These are phyloP conservation scores for Diarsia brunnea DNA, from an alignment of 2,888 invertebrate genomes.

Conservation along the genomic window DNA sequence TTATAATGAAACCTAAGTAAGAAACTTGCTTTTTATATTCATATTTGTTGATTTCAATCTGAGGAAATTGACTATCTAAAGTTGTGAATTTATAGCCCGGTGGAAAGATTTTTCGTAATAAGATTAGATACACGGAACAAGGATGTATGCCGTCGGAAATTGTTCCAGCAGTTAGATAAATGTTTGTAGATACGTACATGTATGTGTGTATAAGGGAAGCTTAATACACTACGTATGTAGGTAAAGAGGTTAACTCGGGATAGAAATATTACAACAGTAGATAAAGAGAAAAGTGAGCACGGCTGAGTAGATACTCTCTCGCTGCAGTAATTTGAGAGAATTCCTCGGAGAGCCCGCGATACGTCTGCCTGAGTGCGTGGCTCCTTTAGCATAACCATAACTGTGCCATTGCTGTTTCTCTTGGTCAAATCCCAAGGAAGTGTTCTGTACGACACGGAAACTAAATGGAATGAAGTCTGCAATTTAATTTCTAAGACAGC, in stretches of 20 bases:
- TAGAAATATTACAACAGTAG: conserved; percentile 64
- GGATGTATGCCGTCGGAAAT: conserved; percentile 33
- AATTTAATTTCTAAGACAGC: conserved; percentile 21
- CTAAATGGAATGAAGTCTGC: conserved; percentile 43
- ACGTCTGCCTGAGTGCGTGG: conserved; percentile 62
- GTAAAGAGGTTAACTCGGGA: conserved; percentile 54
- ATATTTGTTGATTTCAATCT: conserved; percentile 35
- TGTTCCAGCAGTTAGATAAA: conserved; percentile 38
- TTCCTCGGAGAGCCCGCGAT: conserved; percentile 65
- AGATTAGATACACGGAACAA: conserved; percentile 34
- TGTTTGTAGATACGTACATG: conserved; percentile 37
- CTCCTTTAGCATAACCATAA: conserved; percentile 63
- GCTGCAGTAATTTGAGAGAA: conserved; percentile 65
- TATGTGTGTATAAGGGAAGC: conserved; percentile 14
- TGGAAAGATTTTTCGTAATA: conserved; percentile 41
- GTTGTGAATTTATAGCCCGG: conserved; percentile 22
- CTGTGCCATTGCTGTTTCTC: conserved; percentile 54
- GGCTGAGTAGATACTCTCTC: conserved; percentile 59
- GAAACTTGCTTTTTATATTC: conserved; percentile 9
- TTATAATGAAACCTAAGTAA: conserved; percentile 35
- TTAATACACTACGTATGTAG: conserved; percentile 34
- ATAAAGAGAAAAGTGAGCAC: conserved; percentile 64
- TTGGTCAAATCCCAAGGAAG: conserved; percentile 59
- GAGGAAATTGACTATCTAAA: conserved; percentile 30
- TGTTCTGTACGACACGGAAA: conserved; percentile 41